Conservation (phyloP, 2,797 vertebrate genomes). For the Sebastes taczanowskii region DNA sequence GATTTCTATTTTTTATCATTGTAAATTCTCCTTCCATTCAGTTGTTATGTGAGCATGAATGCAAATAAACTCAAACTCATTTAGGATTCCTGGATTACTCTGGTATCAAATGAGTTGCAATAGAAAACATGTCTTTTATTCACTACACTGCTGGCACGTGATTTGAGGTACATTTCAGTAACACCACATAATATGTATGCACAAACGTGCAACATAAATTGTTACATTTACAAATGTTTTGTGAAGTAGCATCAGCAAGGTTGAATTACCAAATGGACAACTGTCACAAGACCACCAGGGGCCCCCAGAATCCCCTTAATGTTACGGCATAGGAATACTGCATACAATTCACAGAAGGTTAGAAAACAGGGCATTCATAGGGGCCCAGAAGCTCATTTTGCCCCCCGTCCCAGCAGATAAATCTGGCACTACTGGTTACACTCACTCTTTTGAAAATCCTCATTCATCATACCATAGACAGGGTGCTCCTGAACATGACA, state of each 20-base stretch:
- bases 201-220: neutral
- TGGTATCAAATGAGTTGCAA: too few species aligned
- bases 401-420: neutral
- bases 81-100: too few species aligned
- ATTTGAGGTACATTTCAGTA: too few species aligned
- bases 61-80: too few species aligned
- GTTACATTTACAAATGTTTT: neutral
- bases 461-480: neutral
- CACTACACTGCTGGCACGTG: too few species aligned
- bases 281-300: slow-evolving; percentile 14
- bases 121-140: too few species aligned
- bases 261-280: neutral
- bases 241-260: neutral
- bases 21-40: too few species aligned
- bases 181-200: too few species aligned
- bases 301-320: slow-evolving; percentile 1
- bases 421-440: neutral
- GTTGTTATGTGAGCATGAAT: too few species aligned
- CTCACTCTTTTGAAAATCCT: neutral
- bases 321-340: neutral
- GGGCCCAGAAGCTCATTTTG: too few species aligned
- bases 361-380: neutral
- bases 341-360: neutral
- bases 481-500: neutral
- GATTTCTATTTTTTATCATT: too few species aligned